These are phyloP conservation scores for Oeneis ivallda DNA, from an alignment of 2,888 invertebrate genomes.

Conservation along the genomic window DNA sequence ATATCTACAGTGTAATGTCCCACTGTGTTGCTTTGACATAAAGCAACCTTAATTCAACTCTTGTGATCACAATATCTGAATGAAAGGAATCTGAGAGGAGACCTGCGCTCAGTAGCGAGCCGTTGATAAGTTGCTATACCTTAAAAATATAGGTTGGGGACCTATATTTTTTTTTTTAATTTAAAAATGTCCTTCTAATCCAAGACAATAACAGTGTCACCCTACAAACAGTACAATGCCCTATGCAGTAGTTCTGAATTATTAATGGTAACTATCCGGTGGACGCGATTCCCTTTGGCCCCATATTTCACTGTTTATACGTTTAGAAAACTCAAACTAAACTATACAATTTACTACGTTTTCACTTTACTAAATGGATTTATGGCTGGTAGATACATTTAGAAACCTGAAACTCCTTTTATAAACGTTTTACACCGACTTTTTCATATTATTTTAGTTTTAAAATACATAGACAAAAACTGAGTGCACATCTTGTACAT, in stretches of 20 bases:
- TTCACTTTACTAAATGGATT: constrained; percentile 23
- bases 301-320: constrained; percentile 37
- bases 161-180: too few relatives aligned
- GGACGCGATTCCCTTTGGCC: constrained; percentile 41
- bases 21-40: too few relatives aligned
- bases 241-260: constrained; percentile 44
- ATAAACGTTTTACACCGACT: background rate
- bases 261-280: constrained; percentile 42
- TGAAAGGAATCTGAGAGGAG: too few relatives aligned
- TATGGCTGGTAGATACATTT: constrained; percentile 1
- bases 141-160: background rate
- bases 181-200: background rate
- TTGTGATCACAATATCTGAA: too few relatives aligned
- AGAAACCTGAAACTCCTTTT: background rate
- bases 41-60: too few relatives aligned
- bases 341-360: constrained; percentile 23
- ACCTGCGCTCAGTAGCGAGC: too few relatives aligned
- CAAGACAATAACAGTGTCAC: constrained; percentile 22
- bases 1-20: too few relatives aligned
- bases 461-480: too few relatives aligned
- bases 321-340: constrained; percentile 23
- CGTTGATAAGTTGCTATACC: too few relatives aligned
- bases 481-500: too few relatives aligned
- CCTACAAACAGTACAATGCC: constrained; percentile 37
- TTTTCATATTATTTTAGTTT: background rate